Evolutionary conservation across 1,140 invertebrate genomes (phyloP), one percentile per base, ranked within the genome.

Genomic region (Cherax destructor): DNA sequence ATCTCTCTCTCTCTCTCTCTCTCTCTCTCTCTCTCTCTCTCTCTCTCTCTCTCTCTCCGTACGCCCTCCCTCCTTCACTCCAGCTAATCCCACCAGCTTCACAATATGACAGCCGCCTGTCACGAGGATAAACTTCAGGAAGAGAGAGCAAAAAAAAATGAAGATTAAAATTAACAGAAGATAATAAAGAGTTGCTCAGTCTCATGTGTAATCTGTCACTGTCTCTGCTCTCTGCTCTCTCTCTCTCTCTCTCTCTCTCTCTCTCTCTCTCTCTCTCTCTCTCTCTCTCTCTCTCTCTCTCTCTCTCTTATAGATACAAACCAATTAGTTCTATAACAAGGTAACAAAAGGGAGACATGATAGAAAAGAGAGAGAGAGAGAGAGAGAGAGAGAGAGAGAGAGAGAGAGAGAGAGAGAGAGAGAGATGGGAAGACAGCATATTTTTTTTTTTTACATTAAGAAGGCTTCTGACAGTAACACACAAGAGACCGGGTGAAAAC

Each of bases 161-260:
- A 56, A 74, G 69, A 74, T 74, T 74, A 74, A 74, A 74, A 74
- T 74, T 74, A 74, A n/a, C 21, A 24, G 69, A 21, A 74, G 69
- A 30, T 74, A 5, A n/a, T 21, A 30, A 30, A 30, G 69, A 30
- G 69, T 24, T 30, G 69, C 13, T 69, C 69, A 7, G 3, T 24
- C n/a, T 30, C 69, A 6, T 30, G 69, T 6, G 21, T 30, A 30
- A 24, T 74, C 18, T 74, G n/a, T 59, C 49, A 21, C 78, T 59
- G 18, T 80, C 49, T 13, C 21, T 16, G 2, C 11, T 56, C 3
- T 56, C 52, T 56, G n/a, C 52, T 56, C 52, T 56, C 52, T 56
- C 52, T 56, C 52, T 56, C 52, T 59, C 80, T 65, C 30, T 49
- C 52, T 18, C 59, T 11, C 41, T 41, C n/a, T 83, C 80, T n/a